A percentile compares a stretch with the other conserved stretches of the same genome.
Evolutionary conservation across 2,888 invertebrate genomes (phyloP).

Genomic region (Ochropleura leucogaster): DNA sequence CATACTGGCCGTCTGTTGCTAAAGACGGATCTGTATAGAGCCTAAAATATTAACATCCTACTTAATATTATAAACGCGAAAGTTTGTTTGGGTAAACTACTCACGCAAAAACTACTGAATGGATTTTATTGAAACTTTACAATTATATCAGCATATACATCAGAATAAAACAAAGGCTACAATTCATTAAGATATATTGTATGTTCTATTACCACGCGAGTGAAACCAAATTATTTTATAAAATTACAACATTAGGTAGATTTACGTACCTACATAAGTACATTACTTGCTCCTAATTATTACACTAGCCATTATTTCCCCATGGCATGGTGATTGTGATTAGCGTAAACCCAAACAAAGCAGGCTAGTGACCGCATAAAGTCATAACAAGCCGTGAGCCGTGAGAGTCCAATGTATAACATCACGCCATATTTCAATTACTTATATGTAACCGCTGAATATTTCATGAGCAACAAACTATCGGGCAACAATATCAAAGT

Average conservation of each 20-base stretch:
- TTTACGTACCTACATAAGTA: background rate
- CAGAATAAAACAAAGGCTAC: too few species aligned
- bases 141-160: too few species aligned
- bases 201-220: too few species aligned
- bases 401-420: slow-evolving; percentile 39
- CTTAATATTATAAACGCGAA: too few species aligned
- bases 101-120: too few species aligned
- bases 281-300: slow-evolving; percentile 8
- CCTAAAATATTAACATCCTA: too few species aligned
- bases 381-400: slow-evolving; percentile 45
- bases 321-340: slow-evolving; percentile 22
- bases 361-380: slow-evolving; percentile 53
- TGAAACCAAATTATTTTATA: too few species aligned
- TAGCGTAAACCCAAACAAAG: slow-evolving; percentile 48
- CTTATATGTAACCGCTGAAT: slow-evolving; percentile 44
- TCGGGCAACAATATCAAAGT: slow-evolving; percentile 14
- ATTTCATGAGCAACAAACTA: slow-evolving; percentile 46
- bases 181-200: too few species aligned
- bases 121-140: too few species aligned
- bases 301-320: slow-evolving; percentile 20
- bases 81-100: too few species aligned
- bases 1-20: background rate
- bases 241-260: background rate
- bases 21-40: background rate
- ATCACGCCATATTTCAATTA: slow-evolving; percentile 64